Base-by-base conservation (phyloP, 2,113 vertebrate genomes). In the Struthio camelus region DNA sequence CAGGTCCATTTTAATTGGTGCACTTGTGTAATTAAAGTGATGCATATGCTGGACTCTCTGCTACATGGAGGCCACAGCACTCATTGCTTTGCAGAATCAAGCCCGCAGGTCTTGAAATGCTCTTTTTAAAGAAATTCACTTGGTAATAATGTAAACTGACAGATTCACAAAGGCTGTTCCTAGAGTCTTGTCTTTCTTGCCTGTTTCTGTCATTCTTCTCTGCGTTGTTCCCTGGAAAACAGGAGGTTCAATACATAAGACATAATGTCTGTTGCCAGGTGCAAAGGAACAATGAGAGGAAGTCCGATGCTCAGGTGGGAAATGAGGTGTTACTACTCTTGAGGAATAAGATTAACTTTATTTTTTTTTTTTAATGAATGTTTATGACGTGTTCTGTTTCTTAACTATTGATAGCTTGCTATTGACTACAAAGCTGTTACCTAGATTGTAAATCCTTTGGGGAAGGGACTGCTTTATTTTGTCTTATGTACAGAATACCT, bases 141-240 rank as follows among this genome's bases (percentile, higher is more conserved):
- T 91, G 86, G 58, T 87, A 59, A 28, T 85, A 89, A 91, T 66
- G 50, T 85, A 92, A 92, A 54, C 62, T 80, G 94, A 96, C 90
- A 94, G 88, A 87, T 89, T 83, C 34, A 89, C 81, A 93, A 89
- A 95, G 78, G 75, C 90, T 34, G 25, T 91, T 95, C 88, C 59
- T 78, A 87, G 89, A 8, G 0, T 92, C 81, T 89, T 11, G 2
- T 87, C 86, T 94, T 92, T 94, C 93, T 93, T 92, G 88, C 70
- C 58, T 94, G 48, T 94, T 95, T 95, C 89, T 91, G 70, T 82
- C 86, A 65, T 86, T 73, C 73, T 86, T 93, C 65, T 53, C 70
- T 58, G 14, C 14, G 54, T 87, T 73, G 90, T 92, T 95, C 83
- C 86, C 78, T 85, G 54, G 80, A 89, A 92, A 96, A 92, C 59